Base-by-base conservation (phyloP, 2,797 vertebrate species). In the Carcharodon carcharias region DNA sequence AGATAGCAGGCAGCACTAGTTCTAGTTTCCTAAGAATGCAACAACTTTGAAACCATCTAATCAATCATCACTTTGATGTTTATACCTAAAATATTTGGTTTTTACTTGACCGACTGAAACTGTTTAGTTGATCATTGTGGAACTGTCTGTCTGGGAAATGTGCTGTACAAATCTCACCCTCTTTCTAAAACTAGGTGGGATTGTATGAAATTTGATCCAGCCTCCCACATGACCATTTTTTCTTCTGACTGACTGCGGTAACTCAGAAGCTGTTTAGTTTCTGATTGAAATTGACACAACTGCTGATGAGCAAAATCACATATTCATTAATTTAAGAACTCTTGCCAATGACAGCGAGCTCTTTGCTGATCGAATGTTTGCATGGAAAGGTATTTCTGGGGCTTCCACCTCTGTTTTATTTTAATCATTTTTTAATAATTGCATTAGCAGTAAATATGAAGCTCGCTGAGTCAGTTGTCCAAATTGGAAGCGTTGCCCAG, bases 211-310 rank as follows among this genome's bases (percentile, higher is more conserved):
- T 35, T 23, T 1, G 31, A 95, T 45, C 4, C 45, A 7, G 14
- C 9, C 65, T 95, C 45, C 1, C 31, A 73, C 54, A 8, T 95
- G 65, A 40, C 45, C 35, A n/a, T 28, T 16, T 31, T 95, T 95
- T 73, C 65, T 73, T 71, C 65, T 95, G 65, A 67, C 40, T 54
- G 26, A 69, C 40, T 7, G 12, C 67, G 56, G 28, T 73, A 56
- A 73, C 45, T 71, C 50, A 6, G 67, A 56, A 71, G 28, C 67
- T 31, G 45, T 73, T 95, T 50, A 73, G 45, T 31, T 54, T 73
- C 31, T 95, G 94, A 73, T 71, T 2, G 69, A 73, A 95, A 73
- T 95, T 73, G 94, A 95, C 40, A 61, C 23, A 56, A 73, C 71
- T 73, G 28, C 67, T 54, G 67, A 95, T 95, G 67, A 73, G 94